These are phyloP conservation scores for Vanessa cardui DNA, from an alignment of 2,888 invertebrate genomes.

Conservation along the genomic window DNA sequence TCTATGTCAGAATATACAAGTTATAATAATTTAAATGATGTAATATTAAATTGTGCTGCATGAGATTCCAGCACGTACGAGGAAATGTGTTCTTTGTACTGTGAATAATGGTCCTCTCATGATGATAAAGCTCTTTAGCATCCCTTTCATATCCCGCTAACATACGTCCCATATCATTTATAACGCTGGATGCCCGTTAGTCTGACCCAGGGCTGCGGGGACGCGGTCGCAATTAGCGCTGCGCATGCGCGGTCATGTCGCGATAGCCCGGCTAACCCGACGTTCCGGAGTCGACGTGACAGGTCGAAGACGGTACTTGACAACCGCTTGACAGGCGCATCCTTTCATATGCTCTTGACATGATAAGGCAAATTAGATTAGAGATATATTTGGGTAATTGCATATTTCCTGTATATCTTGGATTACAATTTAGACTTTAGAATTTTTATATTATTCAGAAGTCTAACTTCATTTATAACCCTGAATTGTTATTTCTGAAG, in stretches of 20 bases:
- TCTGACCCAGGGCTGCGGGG: slow-evolving; percentile 37
- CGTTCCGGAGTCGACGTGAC: slow-evolving; percentile 28
- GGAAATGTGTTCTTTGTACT: slow-evolving; percentile 14
- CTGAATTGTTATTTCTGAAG: slow-evolving; percentile 4
- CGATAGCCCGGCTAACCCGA: slow-evolving; percentile 31
- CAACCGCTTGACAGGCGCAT: slow-evolving; percentile 21
- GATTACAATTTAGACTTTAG: not conserved
- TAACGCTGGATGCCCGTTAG: slow-evolving; percentile 35
- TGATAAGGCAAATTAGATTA: slow-evolving; percentile 10
- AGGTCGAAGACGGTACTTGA: slow-evolving; percentile 30
- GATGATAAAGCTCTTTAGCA: slow-evolving; percentile 31
- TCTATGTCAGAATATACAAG: too few species aligned
- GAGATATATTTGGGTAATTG: slow-evolving; percentile 20
- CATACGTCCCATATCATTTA: slow-evolving; percentile 31
- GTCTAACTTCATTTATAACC: not conserved
- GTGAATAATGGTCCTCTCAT: slow-evolving; percentile 28
- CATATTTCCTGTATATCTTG: not conserved
- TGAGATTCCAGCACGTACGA: slow-evolving; percentile 24
- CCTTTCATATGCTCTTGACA: slow-evolving; percentile 3
- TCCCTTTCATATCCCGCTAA: slow-evolving; percentile 34
- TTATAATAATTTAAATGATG: not conserved
- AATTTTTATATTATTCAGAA: not conserved
- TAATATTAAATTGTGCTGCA: slow-evolving; percentile 4
- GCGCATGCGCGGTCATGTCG: slow-evolving; percentile 53
- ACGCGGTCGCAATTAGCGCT: slow-evolving; percentile 57